Evolutionary conservation across 2,888 invertebrate genomes (phyloP), one percentile per base, ranked within the genome.

Genomic region (Pseudococcus viburni): DNA sequence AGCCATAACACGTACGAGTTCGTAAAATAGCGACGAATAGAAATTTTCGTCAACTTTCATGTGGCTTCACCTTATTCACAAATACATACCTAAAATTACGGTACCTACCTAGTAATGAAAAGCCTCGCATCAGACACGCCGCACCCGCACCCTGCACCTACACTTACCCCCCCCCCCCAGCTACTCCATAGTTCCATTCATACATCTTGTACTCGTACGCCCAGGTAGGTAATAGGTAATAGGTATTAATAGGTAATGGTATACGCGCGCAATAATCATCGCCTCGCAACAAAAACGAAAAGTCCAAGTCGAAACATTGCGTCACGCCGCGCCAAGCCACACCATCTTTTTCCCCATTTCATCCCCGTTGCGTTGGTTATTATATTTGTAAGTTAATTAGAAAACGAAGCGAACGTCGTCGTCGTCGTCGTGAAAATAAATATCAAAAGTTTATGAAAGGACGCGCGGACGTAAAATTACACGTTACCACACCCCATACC

Each of bases 311-410:
- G n/a, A n/a, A n/a, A n/a, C n/a, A n/a, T n/a, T n/a, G n/a, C n/a
- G n/a, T n/a, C n/a, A n/a, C n/a, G n/a, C n/a, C n/a, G n/a, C n/a
- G n/a, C n/a, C n/a, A n/a, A n/a, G n/a, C n/a, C n/a, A n/a, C n/a
- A n/a, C n/a, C n/a, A n/a, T n/a, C n/a, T n/a, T n/a, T n/a, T n/a
- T n/a, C n/a, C n/a, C n/a, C n/a, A n/a, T n/a, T n/a, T n/a, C n/a
- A n/a, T n/a, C n/a, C n/a, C n/a, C n/a, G n/a, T n/a, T n/a, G n/a
- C n/a, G n/a, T n/a, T n/a, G n/a, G 73, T 73, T 33, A 73, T 73
- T 73, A 73, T 73, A 73, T 73, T 33, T 73, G 33, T 33, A 33
- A 73, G 73, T 73, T 73, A 33, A 73, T 73, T 73, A 73, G 73
- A 73, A 73, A 73, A 73, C 73, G 73, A 73, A 73, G 73, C 73